A percentile compares a stretch with the other conserved stretches of the same genome.
Evolutionary conservation across 2,113 vertebrate genomes (phyloP).

Genomic region (Corythornis madagascariensis): DNA sequence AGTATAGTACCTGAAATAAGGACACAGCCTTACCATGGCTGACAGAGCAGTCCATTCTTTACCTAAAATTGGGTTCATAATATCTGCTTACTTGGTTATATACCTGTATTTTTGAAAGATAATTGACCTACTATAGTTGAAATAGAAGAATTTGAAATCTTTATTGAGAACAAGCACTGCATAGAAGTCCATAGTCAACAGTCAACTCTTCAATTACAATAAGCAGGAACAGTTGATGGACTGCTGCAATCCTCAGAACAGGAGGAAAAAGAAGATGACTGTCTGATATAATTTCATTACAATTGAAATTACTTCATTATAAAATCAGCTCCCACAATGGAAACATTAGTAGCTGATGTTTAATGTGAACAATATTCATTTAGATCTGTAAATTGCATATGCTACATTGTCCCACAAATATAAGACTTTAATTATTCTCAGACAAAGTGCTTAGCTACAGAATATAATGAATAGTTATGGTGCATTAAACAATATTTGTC

Average conservation of each 20-base stretch:
- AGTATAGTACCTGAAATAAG: background rate
- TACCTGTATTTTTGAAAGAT: background rate
- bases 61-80: background rate
- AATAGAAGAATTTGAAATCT: background rate
- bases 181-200: fast-evolving
- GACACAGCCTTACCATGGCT: background rate
- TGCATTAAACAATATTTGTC: background rate
- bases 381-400: background rate
- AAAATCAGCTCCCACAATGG: background rate
- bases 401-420: background rate
- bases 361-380: background rate
- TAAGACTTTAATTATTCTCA: background rate
- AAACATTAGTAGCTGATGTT: background rate
- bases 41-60: background rate
- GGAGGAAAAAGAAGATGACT: background rate
- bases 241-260: background rate
- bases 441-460: background rate
- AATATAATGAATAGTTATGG: background rate
- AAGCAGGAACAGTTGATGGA: background rate
- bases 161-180: background rate
- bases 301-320: background rate
- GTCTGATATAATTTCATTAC: background rate
- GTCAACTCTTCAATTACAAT: background rate
- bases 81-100: background rate
- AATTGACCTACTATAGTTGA: background rate